Conservation (phyloP, 2,888 invertebrate genomes). For the Drosophila melanosoma region DNA sequence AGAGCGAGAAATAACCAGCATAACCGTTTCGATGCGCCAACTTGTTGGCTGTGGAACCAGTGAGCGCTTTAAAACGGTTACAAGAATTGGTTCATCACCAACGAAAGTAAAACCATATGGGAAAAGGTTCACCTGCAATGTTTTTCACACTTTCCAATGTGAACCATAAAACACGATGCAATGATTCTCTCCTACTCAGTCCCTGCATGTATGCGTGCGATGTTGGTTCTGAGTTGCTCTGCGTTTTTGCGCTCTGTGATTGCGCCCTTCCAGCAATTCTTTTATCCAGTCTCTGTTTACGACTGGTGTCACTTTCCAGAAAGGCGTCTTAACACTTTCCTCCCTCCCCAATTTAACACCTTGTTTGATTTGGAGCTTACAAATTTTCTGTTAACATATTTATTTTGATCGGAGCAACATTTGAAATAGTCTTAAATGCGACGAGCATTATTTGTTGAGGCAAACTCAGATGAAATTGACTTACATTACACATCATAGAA, state of each 20-base stretch:
- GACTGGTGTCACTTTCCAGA: slow-evolving; percentile 54
- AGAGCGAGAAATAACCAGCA: slow-evolving; percentile 4
- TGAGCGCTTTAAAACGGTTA: slow-evolving; percentile 6
- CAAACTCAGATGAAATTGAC: no score
- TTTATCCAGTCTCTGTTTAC: slow-evolving; percentile 42
- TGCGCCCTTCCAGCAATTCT: slow-evolving; percentile 11
- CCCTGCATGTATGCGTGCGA: neutral
- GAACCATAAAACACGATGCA: slow-evolving; percentile 50
- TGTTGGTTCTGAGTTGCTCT: slow-evolving; percentile 9
- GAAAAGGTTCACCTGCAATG: slow-evolving; percentile 9
- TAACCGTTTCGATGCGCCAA: slow-evolving; percentile 49
- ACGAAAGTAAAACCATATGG: slow-evolving; percentile 67
- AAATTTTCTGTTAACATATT: neutral
- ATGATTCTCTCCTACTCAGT: slow-evolving; percentile 18
- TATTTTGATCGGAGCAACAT: slow-evolving; percentile 1
- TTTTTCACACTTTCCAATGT: slow-evolving; percentile 70
- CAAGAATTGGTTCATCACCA: slow-evolving; percentile 44
- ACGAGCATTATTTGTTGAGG: no score
- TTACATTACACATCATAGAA: no score
- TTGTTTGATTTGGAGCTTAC: slow-evolving; percentile 24
- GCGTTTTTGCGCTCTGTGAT: slow-evolving; percentile 16
- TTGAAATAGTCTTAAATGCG: no score
- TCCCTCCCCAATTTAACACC: slow-evolving; percentile 58
- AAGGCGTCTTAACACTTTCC: slow-evolving; percentile 68
- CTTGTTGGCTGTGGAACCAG: slow-evolving; percentile 49